A percentile compares a stretch with the other conserved stretches of the same genome.
Evolutionary conservation across 2,888 invertebrate genomes (phyloP).

Genomic region (Pristionchus entomophagus): DNA sequence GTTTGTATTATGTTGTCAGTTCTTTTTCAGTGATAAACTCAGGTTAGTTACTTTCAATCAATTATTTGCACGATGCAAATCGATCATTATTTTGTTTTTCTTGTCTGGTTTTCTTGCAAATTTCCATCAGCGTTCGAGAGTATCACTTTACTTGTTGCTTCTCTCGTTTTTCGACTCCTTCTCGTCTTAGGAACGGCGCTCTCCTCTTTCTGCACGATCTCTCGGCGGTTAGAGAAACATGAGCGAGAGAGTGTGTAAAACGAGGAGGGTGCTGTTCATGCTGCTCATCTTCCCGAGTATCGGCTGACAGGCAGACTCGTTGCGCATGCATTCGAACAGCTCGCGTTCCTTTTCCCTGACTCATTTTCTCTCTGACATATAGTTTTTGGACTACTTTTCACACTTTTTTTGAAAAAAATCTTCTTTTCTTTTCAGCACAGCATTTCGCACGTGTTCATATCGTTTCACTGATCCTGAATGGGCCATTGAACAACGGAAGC

Average conservation of each 20-base stretch:
- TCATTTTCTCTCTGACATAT: not conserved
- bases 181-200: not conserved
- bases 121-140: not conserved
- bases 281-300: not conserved
- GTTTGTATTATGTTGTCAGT: not conserved
- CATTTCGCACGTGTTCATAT: no score
- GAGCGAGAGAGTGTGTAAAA: no score
- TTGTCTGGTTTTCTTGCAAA: not conserved
- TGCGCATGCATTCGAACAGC: constrained; percentile 18
- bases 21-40: not conserved
- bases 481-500: not conserved
- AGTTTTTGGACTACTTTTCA: not conserved
- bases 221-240: no score
- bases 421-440: no score
- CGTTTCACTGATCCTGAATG: no score
- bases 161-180: not conserved
- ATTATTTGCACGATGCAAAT: not conserved
- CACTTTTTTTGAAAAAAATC: no score
- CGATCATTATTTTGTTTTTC: not conserved
- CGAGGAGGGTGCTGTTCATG: no score
- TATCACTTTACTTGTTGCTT: not conserved
- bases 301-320: not conserved
- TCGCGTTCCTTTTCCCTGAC: no score
- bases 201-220: not conserved
- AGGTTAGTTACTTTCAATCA: not conserved